These are phyloP conservation scores for Echinops telfairi DNA, from an alignment of 2,113 vertebrate genomes.

Conservation along the genomic window DNA sequence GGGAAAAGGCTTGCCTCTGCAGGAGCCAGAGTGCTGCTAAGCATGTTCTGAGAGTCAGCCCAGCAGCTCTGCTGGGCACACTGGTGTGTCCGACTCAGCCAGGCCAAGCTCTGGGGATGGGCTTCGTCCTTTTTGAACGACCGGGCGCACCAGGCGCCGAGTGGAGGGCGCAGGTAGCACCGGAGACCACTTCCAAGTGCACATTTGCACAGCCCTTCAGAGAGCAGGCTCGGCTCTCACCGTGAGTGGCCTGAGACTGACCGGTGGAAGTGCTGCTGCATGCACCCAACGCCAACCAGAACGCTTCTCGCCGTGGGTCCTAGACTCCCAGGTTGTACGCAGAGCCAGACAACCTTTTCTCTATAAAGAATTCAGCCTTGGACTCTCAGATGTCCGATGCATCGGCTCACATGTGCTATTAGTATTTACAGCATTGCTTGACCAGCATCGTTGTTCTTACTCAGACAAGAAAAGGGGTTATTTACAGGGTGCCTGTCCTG, in stretches of 20 bases:
- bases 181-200: background rate
- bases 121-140: background rate
- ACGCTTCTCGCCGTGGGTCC: background rate
- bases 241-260: background rate
- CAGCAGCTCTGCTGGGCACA: rapidly evolving
- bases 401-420: background rate
- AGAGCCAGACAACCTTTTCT: background rate
- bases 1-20: background rate
- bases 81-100: rapidly evolving
- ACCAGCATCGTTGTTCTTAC: background rate
- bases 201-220: background rate
- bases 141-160: too few species aligned
- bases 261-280: background rate
- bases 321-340: rapidly evolving
- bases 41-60: background rate
- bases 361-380: background rate
- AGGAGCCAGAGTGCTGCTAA: background rate
- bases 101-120: rapidly evolving
- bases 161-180: rapidly evolving
- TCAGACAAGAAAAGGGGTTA: background rate
- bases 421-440: background rate
- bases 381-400: background rate
- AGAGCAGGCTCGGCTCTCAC: background rate
- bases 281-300: background rate
- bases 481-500: too few species aligned